Percentiles rank a stretch among this genome's conserved stretches.
Conservation (phyloP, 1,140 invertebrate genomes). For the Bicyclus anynana region DNA sequence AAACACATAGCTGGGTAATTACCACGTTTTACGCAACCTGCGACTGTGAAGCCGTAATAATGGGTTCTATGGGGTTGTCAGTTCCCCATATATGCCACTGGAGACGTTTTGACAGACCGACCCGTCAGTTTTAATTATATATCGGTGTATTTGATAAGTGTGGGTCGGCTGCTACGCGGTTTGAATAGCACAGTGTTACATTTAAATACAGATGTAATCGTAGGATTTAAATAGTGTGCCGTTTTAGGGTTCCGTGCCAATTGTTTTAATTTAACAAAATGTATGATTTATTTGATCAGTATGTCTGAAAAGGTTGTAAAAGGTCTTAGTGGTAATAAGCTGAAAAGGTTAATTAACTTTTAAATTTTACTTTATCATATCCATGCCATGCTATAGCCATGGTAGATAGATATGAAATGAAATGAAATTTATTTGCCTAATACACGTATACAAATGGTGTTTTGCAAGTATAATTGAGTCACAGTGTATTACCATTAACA, state of each 20-base stretch:
- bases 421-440: too few species aligned
- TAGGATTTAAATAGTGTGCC: background rate
- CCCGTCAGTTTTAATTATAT: constrained; percentile 58
- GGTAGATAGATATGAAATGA: too few species aligned
- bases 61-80: constrained; percentile 49
- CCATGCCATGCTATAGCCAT: too few species aligned
- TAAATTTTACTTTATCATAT: too few species aligned
- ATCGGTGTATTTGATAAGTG: constrained; percentile 30
- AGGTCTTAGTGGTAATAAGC: too few species aligned
- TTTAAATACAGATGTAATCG: constrained; percentile 9
- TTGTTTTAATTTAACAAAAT: too few species aligned
- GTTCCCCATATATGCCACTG: constrained; percentile 50
- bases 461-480: too few species aligned
- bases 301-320: too few species aligned
- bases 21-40: constrained; percentile 23
- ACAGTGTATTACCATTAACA: too few species aligned
- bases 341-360: too few species aligned
- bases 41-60: constrained; percentile 42
- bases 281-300: too few species aligned
- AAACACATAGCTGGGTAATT: constrained; percentile 34
- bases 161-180: constrained; percentile 3
- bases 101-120: constrained; percentile 61
- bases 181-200: constrained; percentile 7
- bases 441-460: too few species aligned
- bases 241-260: background rate